A percentile compares a stretch with the other conserved stretches of the same genome.
phyloP scores from a whole-genome alignment of 2,888 invertebrate species.

The Hirtodrosophila trivittata region DNA sequence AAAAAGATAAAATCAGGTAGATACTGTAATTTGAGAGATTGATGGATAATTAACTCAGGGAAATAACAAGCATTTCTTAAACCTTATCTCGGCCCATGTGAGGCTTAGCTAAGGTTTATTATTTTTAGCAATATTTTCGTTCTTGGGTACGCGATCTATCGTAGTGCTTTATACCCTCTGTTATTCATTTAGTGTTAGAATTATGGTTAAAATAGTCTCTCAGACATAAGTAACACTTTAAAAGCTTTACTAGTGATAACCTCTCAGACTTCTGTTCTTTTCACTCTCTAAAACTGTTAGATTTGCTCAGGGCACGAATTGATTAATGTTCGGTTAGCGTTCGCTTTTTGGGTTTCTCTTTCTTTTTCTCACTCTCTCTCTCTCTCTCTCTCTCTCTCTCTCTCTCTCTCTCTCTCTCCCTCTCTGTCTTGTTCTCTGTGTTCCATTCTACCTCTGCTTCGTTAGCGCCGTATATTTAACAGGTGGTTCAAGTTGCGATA shows the following conservation, averaged over 20 bases:
- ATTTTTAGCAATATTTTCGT: too few species aligned
- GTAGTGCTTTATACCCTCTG: too few species aligned
- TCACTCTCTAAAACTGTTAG: background rate
- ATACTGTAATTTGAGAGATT: constrained; percentile 22
- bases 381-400: background rate
- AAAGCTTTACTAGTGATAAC: background rate
- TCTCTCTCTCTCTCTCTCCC: background rate
- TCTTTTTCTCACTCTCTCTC: too few species aligned
- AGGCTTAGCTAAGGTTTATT: background rate
- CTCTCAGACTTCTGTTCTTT: background rate
- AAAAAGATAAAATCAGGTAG: constrained; percentile 44
- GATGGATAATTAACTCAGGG: constrained; percentile 38
- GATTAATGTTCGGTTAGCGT: constrained; percentile 14
- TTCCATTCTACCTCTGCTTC: background rate
- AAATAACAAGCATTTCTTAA: background rate
- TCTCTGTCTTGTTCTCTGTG: background rate
- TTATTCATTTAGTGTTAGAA: too few species aligned
- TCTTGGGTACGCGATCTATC: too few species aligned
- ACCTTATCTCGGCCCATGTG: background rate
- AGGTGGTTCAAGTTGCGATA: constrained; percentile 36
- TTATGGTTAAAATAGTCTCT: too few species aligned
- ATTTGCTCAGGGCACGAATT: constrained; percentile 9
- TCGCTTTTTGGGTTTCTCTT: background rate
- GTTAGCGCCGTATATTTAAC: constrained; percentile 14
- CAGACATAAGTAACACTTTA: too few species aligned